Evolutionary conservation across 2,888 invertebrate species (phyloP), one percentile per base, ranked within the genome.

Genomic region (Zhuqinia jingwanae): DNA sequence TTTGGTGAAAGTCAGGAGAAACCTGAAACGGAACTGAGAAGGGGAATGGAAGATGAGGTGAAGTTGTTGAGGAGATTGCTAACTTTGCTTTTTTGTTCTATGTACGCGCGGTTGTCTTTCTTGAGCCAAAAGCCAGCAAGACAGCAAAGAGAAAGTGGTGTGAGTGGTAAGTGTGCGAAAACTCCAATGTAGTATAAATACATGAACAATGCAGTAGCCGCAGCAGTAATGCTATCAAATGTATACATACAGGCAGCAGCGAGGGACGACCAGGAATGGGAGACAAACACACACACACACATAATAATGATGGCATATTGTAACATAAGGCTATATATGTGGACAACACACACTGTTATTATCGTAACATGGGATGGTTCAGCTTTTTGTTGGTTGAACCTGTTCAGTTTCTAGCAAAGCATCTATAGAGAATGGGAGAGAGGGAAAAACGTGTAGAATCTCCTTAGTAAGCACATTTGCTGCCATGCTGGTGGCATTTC

Each of bases 1-100:
- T n/a, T 0, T 65, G 36, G 79, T 80, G 68, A 42, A 80, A 80
- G 80, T 70, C 80, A 80, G 53, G 25, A 80, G 80, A 56, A 80
- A 68, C 79, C 68, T 53, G 79, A 60, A 63, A 63, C 27, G 42
- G 60, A 53, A 63, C 60, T 60, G 70, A 56, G 42, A 68, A 68
- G 36, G 68, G 13, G 27, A 22, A 50, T 47, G 65, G 3, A 50
- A 75, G 56, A 56, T 53, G 79, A 79, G 65, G 79, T 65, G 30
- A 77, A 60, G 77, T 42, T 42, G 56, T 27, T 47, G 56, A 47
- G 42, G 36, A 80, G 50, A 79, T 30, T 80, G 70, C 80, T 80
- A 53, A 80, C 80, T 65, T 22, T 65, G 65, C 79, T 65, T 58
- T 70, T 50, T 8, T 80, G n/a, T n/a, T n/a, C n/a, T n/a, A n/a